These are phyloP conservation scores for Pleuronectes platessa DNA, from an alignment of 2,113 vertebrate genomes.

Conservation along the genomic window DNA sequence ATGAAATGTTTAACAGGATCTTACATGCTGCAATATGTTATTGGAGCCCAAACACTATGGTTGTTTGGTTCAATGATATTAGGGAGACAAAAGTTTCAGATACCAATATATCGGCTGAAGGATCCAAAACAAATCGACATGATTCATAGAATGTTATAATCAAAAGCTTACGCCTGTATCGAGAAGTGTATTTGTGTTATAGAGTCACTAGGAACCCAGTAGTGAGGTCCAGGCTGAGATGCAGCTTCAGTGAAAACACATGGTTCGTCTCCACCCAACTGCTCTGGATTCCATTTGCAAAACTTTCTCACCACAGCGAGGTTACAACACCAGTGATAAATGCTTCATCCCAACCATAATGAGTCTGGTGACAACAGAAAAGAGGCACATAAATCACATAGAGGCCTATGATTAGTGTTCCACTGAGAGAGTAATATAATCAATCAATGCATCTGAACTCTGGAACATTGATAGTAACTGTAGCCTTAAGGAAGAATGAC, in stretches of 20 bases:
- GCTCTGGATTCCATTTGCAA: constrained; percentile 9
- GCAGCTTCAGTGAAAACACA: neutral
- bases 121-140: no score
- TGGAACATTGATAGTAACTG: neutral
- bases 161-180: no score
- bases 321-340: constrained; percentile 40
- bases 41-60: no score
- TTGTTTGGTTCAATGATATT: no score
- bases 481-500: constrained; percentile 12
- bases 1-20: neutral
- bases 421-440: constrained; percentile 25
- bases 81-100: no score
- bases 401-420: constrained; percentile 30
- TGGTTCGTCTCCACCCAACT: neutral
- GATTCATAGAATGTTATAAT: no score
- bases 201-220: neutral
- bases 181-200: neutral
- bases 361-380: constrained; percentile 40
- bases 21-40: no score
- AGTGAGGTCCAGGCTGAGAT: neutral
- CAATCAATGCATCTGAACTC: constrained; percentile 16
- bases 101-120: no score
- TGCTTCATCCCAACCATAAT: constrained; percentile 39
- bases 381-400: constrained; percentile 32
- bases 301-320: constrained; percentile 21